Evolutionary conservation across 1,140 invertebrate species (phyloP).

Genomic region (Cydia pomonella): DNA sequence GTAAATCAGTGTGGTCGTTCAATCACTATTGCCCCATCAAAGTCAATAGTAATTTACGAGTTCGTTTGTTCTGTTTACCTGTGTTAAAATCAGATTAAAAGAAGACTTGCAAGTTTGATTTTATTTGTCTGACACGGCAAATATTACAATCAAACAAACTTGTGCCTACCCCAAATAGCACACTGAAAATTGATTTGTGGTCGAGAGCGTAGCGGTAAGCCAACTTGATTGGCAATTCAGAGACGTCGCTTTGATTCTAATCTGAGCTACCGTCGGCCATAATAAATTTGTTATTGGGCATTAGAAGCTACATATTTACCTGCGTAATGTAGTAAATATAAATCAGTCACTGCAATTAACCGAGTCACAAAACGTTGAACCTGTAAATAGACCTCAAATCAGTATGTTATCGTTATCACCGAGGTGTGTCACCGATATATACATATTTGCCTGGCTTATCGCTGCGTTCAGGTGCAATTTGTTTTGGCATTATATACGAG

Average conservation of each 20-base stretch:
- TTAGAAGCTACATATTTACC: too few relatives aligned
- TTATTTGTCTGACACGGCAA: too few relatives aligned
- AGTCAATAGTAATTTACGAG: background rate
- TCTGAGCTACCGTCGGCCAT: too few relatives aligned
- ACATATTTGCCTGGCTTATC: background rate
- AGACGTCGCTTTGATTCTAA: too few relatives aligned
- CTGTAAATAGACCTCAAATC: too few relatives aligned
- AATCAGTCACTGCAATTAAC: background rate
- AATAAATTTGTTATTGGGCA: too few relatives aligned
- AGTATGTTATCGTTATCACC: background rate
- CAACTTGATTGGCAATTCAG: too few relatives aligned
- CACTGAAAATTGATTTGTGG: background rate
- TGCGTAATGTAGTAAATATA: background rate
- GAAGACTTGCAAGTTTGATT: background rate
- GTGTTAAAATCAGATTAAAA: constrained; percentile 5
- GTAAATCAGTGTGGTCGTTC: background rate
- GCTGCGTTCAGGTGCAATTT: background rate
- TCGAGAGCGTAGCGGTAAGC: too few relatives aligned
- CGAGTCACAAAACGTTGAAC: background rate
- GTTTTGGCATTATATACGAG: background rate
- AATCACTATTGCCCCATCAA: constrained; percentile 1
- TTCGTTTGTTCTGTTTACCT: background rate
- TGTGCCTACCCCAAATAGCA: too few relatives aligned
- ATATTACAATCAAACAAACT: too few relatives aligned
- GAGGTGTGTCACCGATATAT: constrained; percentile 6